A percentile compares a stretch with the other conserved stretches of the same genome.
Evolutionary conservation across 2,113 vertebrate genomes (phyloP).

Genomic region (Passer montanus): DNA sequence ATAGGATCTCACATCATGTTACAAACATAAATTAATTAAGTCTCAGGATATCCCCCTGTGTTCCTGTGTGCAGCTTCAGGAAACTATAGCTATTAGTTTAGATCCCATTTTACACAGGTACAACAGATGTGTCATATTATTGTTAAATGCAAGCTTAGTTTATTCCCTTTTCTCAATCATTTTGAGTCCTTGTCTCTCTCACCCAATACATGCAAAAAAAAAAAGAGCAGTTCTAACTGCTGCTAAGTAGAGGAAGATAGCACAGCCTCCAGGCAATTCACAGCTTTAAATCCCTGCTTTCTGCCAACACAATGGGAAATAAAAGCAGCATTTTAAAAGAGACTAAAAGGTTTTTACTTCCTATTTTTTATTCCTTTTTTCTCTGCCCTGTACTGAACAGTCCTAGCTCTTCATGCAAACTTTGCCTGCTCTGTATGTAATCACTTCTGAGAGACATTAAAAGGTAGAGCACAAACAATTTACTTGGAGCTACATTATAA

Average conservation of each 20-base stretch:
- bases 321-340: slow-evolving; percentile 47
- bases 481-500: background rate
- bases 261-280: slow-evolving; percentile 64
- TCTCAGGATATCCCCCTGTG: background rate
- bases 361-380: slow-evolving; percentile 5
- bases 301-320: slow-evolving; percentile 36
- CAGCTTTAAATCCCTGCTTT: slow-evolving; percentile 59
- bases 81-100: background rate
- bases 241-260: slow-evolving; percentile 55
- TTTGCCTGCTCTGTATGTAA: background rate
- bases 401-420: background rate
- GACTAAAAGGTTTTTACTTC: slow-evolving; percentile 29
- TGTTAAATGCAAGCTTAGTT: slow-evolving; percentile 17
- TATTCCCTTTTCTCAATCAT: slow-evolving; percentile 18
- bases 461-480: slow-evolving; percentile 22
- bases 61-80: background rate
- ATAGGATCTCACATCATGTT: background rate
- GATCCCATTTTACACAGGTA: slow-evolving; percentile 14
- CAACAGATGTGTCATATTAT: background rate
- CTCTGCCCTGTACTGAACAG: background rate
- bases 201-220: slow-evolving; percentile 38
- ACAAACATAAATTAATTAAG: slow-evolving; percentile 46
- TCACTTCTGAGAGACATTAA: background rate
- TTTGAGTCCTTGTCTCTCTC: slow-evolving; percentile 43
- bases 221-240: slow-evolving; percentile 44